phyloP scores from a whole-genome alignment of 2,888 invertebrate species.

The Entomobrya proxima region DNA sequence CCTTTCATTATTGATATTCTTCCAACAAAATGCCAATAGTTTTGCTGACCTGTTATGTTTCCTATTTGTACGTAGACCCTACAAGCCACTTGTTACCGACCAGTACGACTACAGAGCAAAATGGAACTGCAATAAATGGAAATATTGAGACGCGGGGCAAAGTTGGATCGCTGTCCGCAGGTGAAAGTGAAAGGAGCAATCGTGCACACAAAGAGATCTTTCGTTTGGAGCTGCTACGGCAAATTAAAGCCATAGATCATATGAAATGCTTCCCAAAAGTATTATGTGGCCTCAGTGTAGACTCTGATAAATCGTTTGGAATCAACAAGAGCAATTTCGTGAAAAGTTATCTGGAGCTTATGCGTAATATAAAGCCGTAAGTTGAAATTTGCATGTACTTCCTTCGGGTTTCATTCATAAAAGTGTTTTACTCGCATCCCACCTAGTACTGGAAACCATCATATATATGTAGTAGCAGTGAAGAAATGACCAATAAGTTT shows the following conservation, averaged over 20 bases:
- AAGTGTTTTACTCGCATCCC: too few species aligned
- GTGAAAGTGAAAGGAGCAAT: constrained; percentile 40
- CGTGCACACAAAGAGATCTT: constrained; percentile 49
- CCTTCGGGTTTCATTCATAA: background rate
- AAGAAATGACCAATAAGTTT: too few species aligned
- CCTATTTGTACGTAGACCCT: too few species aligned
- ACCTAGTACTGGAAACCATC: too few species aligned
- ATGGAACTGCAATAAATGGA: background rate
- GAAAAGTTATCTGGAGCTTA: constrained; percentile 67
- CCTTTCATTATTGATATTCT: too few species aligned
- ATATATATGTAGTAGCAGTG: too few species aligned
- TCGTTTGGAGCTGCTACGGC: constrained; percentile 62
- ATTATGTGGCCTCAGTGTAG: constrained; percentile 68
- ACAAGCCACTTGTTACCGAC: constrained; percentile 61
- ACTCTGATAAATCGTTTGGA: constrained; percentile 64
- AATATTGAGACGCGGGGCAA: background rate
- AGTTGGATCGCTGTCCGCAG: background rate
- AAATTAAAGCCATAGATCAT: constrained; percentile 70
- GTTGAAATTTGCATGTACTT: background rate
- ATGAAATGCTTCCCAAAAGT: constrained; percentile 71
- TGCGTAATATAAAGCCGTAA: constrained; percentile 68
- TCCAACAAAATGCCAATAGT: too few species aligned
- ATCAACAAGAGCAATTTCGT: constrained; percentile 67
- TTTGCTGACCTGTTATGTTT: too few species aligned
- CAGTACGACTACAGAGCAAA: background rate